Percentiles rank a stretch among this genome's conserved stretches.
These are phyloP conservation scores for Protophormia terraenovae DNA, from an alignment of 2,888 invertebrate genomes.

Conservation along the genomic window DNA sequence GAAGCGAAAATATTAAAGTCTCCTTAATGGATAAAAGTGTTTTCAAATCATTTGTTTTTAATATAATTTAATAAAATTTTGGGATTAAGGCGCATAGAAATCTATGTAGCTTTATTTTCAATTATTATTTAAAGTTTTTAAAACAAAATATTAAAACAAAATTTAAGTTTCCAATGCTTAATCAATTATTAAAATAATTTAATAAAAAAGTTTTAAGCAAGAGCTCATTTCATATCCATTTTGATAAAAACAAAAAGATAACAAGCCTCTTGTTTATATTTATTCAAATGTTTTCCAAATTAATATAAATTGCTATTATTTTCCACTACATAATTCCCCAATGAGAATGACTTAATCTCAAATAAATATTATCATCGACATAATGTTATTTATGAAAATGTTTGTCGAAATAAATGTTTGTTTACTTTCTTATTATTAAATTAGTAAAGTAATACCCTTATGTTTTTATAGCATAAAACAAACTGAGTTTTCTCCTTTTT, in stretches of 20 bases:
- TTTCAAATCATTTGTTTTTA: background rate
- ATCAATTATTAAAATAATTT: too few species aligned
- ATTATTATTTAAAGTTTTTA: too few species aligned
- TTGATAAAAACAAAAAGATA: background rate
- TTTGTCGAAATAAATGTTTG: too few species aligned
- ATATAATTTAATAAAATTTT: too few species aligned
- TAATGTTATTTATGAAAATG: background rate
- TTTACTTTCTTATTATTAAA: background rate
- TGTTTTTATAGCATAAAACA: background rate
- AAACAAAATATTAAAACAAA: too few species aligned
- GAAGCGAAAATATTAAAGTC: background rate
- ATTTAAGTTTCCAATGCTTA: too few species aligned
- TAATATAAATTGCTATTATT: background rate
- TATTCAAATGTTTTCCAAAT: background rate
- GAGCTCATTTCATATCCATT: background rate
- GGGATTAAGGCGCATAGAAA: too few species aligned
- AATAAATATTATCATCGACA: background rate
- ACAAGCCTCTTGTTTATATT: background rate
- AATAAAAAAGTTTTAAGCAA: too few species aligned
- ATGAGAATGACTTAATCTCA: background rate
- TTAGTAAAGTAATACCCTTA: background rate
- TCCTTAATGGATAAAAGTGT: background rate
- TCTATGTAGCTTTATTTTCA: too few species aligned
- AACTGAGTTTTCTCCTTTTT: background rate
- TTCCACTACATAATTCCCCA: background rate